Base-by-base conservation (phyloP, 2,113 vertebrate genomes). In the Misgurnus anguillicaudatus region DNA sequence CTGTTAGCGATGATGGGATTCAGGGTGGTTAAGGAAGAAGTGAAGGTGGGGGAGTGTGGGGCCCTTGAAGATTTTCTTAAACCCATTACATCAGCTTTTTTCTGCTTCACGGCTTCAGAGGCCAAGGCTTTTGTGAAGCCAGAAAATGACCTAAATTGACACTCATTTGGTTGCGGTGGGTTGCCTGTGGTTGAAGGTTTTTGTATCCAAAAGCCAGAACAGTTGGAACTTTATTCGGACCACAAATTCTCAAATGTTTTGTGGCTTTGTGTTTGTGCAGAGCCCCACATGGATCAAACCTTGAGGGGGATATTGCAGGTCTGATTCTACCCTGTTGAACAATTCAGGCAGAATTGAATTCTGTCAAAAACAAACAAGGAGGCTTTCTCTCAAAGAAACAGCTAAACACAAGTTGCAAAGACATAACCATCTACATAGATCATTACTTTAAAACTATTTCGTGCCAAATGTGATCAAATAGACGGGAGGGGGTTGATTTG, bases 1-100 rank as follows among this genome's bases (percentile, higher is more conserved):
- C 75, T 61, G 83, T 63, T 61, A 82, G 73, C 31, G 76, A 81
- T 36, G 65, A 82, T 21, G 62, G 66, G 75, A 57, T 63, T 61
- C 75, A 67, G 70, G 63, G 45, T 71, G 57, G 81, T 39, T 38
- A 24, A 75, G 58, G 45, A 53, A 21, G 10, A 38, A 17, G 39
- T 24, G 51, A n/a, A 1, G 19, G 38, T 47, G 74, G 21, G 75
- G 63, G 75, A 24, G 78, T 55, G 9, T 21, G 65, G 61, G 86
- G 78, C 89, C 90, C 87, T 88, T 77, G 69, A 88, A 89, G 88
- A 90, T 87, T 92, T 90, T 90, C 89, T 91, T 90, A 90, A 93
- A 90, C 87, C 89, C 87, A 90, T 92, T 92, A 91, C 91, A 91
- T 93, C 91, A 91, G 90, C 87, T 90, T 88, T 87, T 89, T 88